These are phyloP conservation scores for Pentalonia nigronervosa DNA, from an alignment of 1,140 invertebrate genomes.

Conservation along the genomic window DNA sequence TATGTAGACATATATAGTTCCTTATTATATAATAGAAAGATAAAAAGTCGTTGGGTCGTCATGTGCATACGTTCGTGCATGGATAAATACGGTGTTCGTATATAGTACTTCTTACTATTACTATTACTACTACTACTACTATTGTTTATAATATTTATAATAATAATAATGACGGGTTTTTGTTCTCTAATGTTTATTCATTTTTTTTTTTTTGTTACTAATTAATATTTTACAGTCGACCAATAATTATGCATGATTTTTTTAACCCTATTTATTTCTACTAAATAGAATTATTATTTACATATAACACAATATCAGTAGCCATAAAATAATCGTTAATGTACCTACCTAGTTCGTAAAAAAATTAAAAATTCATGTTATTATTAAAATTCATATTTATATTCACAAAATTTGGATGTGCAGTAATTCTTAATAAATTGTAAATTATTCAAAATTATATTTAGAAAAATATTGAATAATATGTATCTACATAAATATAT, in stretches of 20 bases:
- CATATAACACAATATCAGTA: not conserved
- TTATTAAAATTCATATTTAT: no score
- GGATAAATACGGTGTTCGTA: not conserved
- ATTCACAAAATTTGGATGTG: no score
- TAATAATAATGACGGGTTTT: not conserved
- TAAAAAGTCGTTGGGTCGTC: not conserved
- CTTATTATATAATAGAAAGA: not conserved
- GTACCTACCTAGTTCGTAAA: no score
- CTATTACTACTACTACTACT: no score
- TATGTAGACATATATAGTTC: not conserved
- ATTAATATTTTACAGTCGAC: not conserved
- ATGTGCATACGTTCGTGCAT: not conserved
- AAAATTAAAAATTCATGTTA: no score
- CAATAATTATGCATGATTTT: not conserved
- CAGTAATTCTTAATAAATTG: no score
- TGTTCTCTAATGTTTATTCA: not conserved
- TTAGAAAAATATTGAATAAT: no score
- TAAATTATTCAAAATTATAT: no score
- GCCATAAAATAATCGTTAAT: no score
- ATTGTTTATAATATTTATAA: not conserved
- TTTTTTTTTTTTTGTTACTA: not conserved
- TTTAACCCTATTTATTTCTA: not conserved
- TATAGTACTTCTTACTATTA: not conserved
- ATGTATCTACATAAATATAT: no score
- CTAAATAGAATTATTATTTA: not conserved